Percentiles rank a stretch among this genome's conserved stretches.
These are phyloP conservation scores for Hucho hucho DNA, from an alignment of 2,113 vertebrate species.

Conservation along the genomic window DNA sequence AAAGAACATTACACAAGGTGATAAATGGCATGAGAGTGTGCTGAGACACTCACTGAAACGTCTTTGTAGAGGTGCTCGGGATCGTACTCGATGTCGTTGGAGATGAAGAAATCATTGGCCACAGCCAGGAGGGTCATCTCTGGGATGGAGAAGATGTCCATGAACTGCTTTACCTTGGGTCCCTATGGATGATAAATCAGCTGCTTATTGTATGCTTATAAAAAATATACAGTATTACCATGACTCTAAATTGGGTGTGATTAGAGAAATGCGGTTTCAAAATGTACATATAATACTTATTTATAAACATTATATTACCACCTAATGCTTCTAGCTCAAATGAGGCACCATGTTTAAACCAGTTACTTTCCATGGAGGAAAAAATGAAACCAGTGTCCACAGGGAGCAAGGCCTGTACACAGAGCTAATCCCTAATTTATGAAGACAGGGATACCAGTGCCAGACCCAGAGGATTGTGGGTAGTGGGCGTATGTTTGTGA, in stretches of 20 bases:
- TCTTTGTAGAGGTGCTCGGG: slow-evolving; percentile 84
- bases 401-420: slow-evolving; percentile 6
- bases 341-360: neutral
- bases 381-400: neutral
- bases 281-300: neutral
- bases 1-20: neutral
- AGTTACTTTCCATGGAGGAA: neutral
- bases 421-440: slow-evolving; percentile 13
- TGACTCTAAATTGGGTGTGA: neutral
- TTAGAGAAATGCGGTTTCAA: neutral
- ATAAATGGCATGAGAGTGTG: neutral
- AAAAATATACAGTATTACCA: neutral
- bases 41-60: slow-evolving; percentile 73
- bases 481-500: slow-evolving; percentile 11
- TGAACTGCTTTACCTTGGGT: slow-evolving; percentile 82
- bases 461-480: slow-evolving; percentile 6
- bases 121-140: slow-evolving; percentile 83
- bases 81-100: slow-evolving; percentile 81
- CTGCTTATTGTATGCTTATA: no score
- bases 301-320: neutral
- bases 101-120: slow-evolving; percentile 83
- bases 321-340: neutral
- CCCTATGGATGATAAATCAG: slow-evolving; percentile 60
- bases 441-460: slow-evolving; percentile 8
- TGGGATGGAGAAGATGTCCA: slow-evolving; percentile 86